phyloP scores from a whole-genome alignment of 2,797 vertebrate genomes.

The Xiphorhynchus erythropygius region DNA sequence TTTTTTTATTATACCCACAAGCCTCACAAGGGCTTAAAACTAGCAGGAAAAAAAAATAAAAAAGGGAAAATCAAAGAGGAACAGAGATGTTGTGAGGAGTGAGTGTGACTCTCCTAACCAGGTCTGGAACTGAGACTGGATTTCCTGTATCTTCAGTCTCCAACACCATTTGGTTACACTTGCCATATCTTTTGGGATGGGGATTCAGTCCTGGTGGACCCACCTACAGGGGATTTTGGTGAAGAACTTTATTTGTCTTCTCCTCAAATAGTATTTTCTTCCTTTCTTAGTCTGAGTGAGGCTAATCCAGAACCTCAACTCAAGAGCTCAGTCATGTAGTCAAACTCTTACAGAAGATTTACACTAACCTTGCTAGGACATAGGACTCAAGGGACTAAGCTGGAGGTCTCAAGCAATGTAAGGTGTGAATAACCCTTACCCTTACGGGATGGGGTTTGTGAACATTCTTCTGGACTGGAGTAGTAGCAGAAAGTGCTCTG shows the following conservation, averaged over 20 bases:
- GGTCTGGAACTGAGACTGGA: not conserved
- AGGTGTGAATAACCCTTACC: not conserved
- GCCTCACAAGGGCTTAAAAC: not conserved
- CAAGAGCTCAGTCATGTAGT: not conserved
- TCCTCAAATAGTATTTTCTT: not conserved
- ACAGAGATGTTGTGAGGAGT: not conserved
- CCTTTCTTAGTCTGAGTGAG: not conserved
- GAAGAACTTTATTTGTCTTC: not conserved
- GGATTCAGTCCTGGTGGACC: not conserved
- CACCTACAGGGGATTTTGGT: not conserved
- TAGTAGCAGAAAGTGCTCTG: not conserved
- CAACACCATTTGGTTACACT: accelerated
- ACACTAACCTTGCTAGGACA: accelerated
- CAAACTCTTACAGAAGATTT: not conserved
- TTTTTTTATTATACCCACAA: not conserved
- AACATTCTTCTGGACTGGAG: not conserved
- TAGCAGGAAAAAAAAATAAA: not conserved
- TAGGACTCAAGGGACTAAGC: not conserved
- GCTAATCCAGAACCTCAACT: not conserved
- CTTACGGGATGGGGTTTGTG: not conserved
- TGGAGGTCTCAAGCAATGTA: not conserved
- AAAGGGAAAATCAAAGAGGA: not conserved
- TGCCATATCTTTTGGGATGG: not conserved
- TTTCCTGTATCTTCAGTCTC: not conserved
- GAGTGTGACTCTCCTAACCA: not conserved